phyloP scores from a whole-genome alignment of 2,113 vertebrate species.

The Paramormyrops kingsleyae region DNA sequence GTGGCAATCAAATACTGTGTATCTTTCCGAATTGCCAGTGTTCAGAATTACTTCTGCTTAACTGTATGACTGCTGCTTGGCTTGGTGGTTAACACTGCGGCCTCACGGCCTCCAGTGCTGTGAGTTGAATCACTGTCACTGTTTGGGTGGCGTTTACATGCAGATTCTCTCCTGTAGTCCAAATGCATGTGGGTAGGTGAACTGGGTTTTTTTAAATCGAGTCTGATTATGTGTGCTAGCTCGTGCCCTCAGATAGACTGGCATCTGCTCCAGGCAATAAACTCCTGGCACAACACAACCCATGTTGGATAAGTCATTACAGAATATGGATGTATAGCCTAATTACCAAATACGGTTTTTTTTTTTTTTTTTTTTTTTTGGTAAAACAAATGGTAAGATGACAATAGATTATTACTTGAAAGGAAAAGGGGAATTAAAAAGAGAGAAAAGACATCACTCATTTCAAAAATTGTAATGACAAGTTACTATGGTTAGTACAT shows the following conservation, averaged over 20 bases:
- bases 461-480: neutral
- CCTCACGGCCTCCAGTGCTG: too few relatives aligned
- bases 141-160: neutral
- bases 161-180: neutral
- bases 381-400: neutral
- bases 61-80: neutral
- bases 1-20: neutral
- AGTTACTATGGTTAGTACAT: too few relatives aligned
- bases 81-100: neutral
- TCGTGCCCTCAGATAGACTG: neutral
- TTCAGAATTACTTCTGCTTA: neutral
- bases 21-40: neutral
- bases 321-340: neutral
- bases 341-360: neutral
- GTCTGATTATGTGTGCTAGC: neutral
- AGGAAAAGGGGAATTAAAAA: neutral
- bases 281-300: neutral
- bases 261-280: neutral
- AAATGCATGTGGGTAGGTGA: neutral
- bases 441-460: neutral
- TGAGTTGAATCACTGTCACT: neutral
- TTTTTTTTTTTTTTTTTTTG: neutral
- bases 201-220: neutral
- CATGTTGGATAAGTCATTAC: neutral
- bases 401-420: neutral